Conservation (phyloP, 2,113 vertebrate genomes). For the Xyrauchen texanus region DNA sequence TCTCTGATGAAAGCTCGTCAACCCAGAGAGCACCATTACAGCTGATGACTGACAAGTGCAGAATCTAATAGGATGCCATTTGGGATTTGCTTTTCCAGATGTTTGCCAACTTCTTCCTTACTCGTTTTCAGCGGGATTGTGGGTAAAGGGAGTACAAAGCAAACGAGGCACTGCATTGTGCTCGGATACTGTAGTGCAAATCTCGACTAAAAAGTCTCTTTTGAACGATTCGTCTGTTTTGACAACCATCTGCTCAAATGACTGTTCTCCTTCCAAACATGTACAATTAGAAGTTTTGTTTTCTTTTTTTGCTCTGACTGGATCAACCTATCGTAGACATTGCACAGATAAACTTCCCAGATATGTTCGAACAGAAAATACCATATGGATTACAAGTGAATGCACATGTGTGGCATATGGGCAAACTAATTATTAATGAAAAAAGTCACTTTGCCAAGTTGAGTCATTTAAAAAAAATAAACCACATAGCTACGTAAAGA, state of each 20-base stretch:
- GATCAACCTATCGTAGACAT: conserved; percentile 4
- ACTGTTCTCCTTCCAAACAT: conserved; percentile 33
- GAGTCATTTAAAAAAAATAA: conserved; percentile 9
- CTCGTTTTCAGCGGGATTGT: conserved; percentile 23
- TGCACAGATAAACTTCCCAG: conserved; percentile 22
- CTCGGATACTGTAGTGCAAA: conserved; percentile 25
- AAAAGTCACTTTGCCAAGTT: conserved; percentile 37
- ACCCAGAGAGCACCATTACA: conserved; percentile 26
- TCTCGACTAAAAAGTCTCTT: conserved; percentile 32
- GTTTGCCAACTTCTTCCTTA: conserved; percentile 31
- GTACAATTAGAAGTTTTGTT: conserved; percentile 46
- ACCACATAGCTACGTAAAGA: conserved; percentile 8
- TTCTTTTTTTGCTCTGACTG: conserved; percentile 33
- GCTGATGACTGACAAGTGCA: conserved; percentile 55
- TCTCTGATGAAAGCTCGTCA: conserved; percentile 52
- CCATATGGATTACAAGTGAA: conserved; percentile 51
- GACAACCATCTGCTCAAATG: conserved; percentile 58
- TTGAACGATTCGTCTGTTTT: conserved; percentile 41
- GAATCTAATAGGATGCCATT: conserved; percentile 41
- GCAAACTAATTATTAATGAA: conserved; percentile 46
- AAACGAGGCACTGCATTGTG: conserved; percentile 15
- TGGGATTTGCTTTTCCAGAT: conserved; percentile 50
- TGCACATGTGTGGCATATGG: conserved; percentile 42
- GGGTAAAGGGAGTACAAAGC: conserved; percentile 13
- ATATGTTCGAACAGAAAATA: conserved; percentile 31